phyloP scores from a whole-genome alignment of 2,113 vertebrate species.

The Alosa alosa region DNA sequence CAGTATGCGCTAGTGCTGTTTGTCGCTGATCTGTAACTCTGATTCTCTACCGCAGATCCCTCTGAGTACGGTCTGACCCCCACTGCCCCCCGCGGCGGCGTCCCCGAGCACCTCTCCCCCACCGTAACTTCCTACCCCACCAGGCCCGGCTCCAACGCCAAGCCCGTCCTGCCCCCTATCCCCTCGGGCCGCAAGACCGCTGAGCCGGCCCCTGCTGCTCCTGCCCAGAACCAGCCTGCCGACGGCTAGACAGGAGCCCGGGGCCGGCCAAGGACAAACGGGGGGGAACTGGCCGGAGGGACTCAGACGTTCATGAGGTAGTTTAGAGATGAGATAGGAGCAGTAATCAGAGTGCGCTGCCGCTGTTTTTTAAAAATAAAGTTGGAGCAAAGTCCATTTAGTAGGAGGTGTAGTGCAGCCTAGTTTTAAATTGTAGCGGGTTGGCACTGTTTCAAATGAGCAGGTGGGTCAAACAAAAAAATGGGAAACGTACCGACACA shows the following conservation, averaged over 20 bases:
- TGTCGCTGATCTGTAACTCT: neutral
- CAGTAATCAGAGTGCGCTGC: neutral
- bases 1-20: neutral
- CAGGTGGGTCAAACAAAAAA: neutral
- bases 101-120: conserved; percentile 36
- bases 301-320: neutral
- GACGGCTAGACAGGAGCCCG: neutral
- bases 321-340: neutral
- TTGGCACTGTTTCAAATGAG: neutral
- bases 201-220: conserved; percentile 1
- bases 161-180: conserved; percentile 81
- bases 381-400: neutral
- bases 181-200: conserved; percentile 66
- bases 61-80: conserved; percentile 36
- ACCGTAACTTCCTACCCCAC: neutral
- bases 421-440: neutral
- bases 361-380: neutral
- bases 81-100: conserved; percentile 31
- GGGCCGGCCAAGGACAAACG: neutral
- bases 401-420: neutral
- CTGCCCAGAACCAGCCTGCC: neutral
- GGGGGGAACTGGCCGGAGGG: neutral
- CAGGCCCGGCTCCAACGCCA: conserved; percentile 68
- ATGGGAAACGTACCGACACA: neutral
- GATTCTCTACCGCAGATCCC: conserved; percentile 37